Conservation (phyloP, 2,888 invertebrate species). For the Teleiodes luculella region DNA sequence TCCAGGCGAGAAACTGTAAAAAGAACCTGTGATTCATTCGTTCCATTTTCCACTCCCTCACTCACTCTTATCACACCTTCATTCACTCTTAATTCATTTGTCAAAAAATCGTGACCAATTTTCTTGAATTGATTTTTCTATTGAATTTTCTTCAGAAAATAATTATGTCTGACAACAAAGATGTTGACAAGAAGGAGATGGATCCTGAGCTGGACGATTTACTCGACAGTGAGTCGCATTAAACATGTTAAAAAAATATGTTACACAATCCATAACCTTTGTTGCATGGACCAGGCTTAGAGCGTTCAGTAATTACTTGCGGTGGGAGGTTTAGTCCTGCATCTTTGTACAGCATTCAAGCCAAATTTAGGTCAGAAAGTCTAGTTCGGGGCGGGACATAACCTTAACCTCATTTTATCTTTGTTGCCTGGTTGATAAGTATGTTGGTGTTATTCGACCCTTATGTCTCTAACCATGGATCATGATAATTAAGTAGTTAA, state of each 20-base stretch:
- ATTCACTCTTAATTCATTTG: conserved; percentile 3
- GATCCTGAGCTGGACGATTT: conserved; percentile 86
- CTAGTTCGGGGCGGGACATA: no score
- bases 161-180: conserved; percentile 66
- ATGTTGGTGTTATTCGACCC: no score
- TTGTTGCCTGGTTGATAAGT: no score
- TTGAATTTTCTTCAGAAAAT: conserved; percentile 26
- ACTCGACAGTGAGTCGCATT: conserved; percentile 82
- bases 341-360: no score
- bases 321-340: no score
- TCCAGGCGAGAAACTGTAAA: no score
- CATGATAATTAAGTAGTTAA: no score
- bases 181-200: conserved; percentile 53
- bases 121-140: conserved; percentile 13
- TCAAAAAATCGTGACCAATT: conserved; percentile 18
- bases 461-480: no score
- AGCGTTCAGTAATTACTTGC: background rate
- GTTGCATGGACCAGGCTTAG: conserved; percentile 18
- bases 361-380: no score
- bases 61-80: background rate
- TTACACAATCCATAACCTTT: conserved; percentile 55
- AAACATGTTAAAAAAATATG: conserved; percentile 23
- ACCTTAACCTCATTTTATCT: no score
- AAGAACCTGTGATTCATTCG: background rate
- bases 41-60: background rate